A percentile compares a stretch with the other conserved stretches of the same genome.
Conservation (phyloP, 2,888 invertebrate species). For the Dexiosoma caninum region DNA sequence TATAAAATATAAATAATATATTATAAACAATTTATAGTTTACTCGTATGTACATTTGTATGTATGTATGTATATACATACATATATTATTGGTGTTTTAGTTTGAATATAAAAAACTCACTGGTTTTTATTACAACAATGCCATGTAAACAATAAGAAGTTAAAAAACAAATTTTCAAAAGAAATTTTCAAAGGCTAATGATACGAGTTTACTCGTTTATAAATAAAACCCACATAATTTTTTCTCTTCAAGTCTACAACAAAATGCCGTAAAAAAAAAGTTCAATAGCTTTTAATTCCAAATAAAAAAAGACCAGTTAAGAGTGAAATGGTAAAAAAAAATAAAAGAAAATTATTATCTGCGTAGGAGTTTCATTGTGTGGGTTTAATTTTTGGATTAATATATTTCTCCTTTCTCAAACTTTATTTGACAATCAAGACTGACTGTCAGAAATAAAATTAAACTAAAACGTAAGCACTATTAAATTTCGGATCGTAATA, state of each 20-base stretch:
- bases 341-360: too few species aligned
- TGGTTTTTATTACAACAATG: not conserved
- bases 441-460: conserved; percentile 28
- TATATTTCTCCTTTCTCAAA: not conserved
- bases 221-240: conserved; percentile 42
- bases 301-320: conserved; percentile 27
- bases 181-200: conserved; percentile 5
- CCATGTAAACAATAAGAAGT: conserved; percentile 40
- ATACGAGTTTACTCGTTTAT: not conserved
- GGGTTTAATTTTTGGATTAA: not conserved
- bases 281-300: conserved; percentile 48
- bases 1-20: too few species aligned
- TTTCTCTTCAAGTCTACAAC: not conserved
- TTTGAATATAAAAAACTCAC: too few species aligned
- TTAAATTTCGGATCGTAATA: too few species aligned
- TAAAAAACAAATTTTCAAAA: conserved; percentile 3
- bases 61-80: too few species aligned
- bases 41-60: too few species aligned
- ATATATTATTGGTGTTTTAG: too few species aligned
- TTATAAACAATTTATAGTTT: too few species aligned
- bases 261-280: conserved; percentile 37
- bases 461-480: conserved; percentile 26
- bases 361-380: conserved; percentile 50
- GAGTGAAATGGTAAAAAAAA: not conserved
- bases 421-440: conserved; percentile 25